Base-by-base conservation (phyloP, 1,140 invertebrate genomes). In the Drosophila pseudoananassae region DNA sequence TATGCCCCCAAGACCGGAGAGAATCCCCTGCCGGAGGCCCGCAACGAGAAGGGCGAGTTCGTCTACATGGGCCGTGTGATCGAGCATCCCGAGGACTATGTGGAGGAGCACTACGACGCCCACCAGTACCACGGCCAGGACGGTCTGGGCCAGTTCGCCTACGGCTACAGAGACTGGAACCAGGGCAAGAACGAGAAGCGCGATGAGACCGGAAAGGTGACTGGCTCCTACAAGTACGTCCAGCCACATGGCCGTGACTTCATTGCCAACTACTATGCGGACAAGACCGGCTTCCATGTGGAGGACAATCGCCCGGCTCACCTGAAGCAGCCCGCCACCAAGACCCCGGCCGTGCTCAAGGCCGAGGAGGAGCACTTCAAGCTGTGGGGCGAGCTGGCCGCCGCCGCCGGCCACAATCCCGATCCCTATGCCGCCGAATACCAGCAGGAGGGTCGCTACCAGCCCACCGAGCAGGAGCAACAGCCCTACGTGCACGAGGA, bases 41-140 rank as follows among this genome's bases (percentile, higher is more conserved):
- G 92, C 54, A 92, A 90, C 75, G 87, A 90, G 64, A 93, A 92
- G 70, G 94, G 93, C 0, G 92, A 93, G 65, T 93, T 93, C 78
- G 93, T 93, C 78, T 93, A 92, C 69, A 93, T 93, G 71, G 93
- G 93, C n/a, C 91, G 92, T 12, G 93, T 93, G 70, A 94, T 94
- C 47, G 93, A 94, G 47, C 94, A 94, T 82, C 93, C 94, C 3
- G 93, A 94, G n/a, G 93, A 95, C 9, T 94, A 94, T 53, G 91
- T 94, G 23, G 94, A 95, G 91, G 94, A 95, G 92, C 94, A 94
- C 23, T 95, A 95, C 78, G 90, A 94, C 52, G 94, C 94, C 1
- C 93, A 93, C 63, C 94, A 95, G 81, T 95, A 93, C 77, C 94
- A 95, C 71, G 94, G 94, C 0, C 94, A 95, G 89, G 93, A 94